Percentiles rank a stretch among this genome's conserved stretches.
These are phyloP conservation scores for Poeciliopsis occidentalis DNA, from an alignment of 2,113 vertebrate genomes.

Conservation along the genomic window DNA sequence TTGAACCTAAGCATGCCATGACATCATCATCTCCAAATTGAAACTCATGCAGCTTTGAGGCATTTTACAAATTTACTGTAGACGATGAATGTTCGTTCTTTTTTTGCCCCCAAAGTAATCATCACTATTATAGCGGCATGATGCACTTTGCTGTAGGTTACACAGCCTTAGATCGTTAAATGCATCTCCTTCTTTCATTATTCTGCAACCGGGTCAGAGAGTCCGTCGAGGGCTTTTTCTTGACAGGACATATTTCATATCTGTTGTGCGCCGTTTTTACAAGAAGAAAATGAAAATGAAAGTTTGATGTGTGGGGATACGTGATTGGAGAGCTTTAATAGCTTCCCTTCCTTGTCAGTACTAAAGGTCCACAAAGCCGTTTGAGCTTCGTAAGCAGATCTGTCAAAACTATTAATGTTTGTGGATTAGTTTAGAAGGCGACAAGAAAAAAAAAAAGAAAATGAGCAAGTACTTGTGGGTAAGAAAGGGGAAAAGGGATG, in stretches of 20 bases:
- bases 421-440: constrained; percentile 54
- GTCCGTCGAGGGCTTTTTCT: constrained; percentile 44
- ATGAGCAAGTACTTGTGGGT: neutral
- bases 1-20: constrained; percentile 12
- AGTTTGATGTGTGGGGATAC: constrained; percentile 52
- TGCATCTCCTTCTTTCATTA: constrained; percentile 8
- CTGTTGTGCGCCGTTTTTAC: neutral
- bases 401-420: constrained; percentile 76
- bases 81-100: neutral
- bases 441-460: neutral
- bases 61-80: constrained; percentile 1
- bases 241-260: constrained; percentile 47
- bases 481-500: constrained; percentile 5
- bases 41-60: constrained; percentile 2
- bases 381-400: constrained; percentile 69
- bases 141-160: neutral
- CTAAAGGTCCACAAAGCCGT: constrained; percentile 35
- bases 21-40: constrained; percentile 3
- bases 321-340: constrained; percentile 55
- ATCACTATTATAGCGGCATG: neutral
- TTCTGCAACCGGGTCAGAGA: neutral
- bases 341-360: constrained; percentile 58
- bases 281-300: constrained; percentile 49
- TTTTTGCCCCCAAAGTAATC: neutral
- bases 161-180: constrained; percentile 14